Evolutionary conservation across 2,888 invertebrate genomes (phyloP).

Genomic region (Campoletis raptor): DNA sequence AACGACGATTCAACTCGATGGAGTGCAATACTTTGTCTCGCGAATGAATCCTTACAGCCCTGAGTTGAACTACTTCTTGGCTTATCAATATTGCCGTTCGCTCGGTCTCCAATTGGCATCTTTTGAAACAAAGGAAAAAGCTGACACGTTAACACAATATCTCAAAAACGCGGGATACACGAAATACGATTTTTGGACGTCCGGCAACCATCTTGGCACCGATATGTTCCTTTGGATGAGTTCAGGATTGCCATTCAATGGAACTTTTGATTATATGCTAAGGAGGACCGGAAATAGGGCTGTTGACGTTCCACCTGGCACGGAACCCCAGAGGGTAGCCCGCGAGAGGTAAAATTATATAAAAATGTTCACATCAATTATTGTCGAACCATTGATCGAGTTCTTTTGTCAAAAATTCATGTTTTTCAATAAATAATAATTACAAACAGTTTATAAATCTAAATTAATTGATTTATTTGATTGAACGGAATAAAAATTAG

Average conservation of each 20-base stretch:
- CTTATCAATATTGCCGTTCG: conserved; percentile 95
- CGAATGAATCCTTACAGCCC: conserved; percentile 95
- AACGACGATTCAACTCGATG: conserved; percentile 94
- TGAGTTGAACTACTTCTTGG: conserved; percentile 93
- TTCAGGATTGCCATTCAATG: conserved; percentile 94
- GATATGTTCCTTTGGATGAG: conserved; percentile 97
- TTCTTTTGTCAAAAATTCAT: not conserved
- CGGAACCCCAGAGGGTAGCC: conserved; percentile 92
- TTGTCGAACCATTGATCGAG: not conserved
- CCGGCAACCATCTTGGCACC: conserved; percentile 94
- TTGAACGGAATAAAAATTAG: no score
- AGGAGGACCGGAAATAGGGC: conserved; percentile 86
- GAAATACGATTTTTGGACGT: conserved; percentile 95
- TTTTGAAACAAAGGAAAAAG: conserved; percentile 94
- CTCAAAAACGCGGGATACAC: conserved; percentile 93
- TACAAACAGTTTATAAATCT: no score
- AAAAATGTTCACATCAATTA: not conserved
- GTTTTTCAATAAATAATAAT: no score
- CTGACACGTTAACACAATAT: conserved; percentile 93
- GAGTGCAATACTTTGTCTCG: conserved; percentile 94
- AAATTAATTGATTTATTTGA: no score
- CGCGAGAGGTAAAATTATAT: conserved; percentile 88
- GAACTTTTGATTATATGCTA: conserved; percentile 94
- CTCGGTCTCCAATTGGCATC: conserved; percentile 94
- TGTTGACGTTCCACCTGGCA: conserved; percentile 89